A percentile compares a stretch with the other conserved stretches of the same genome.
Conservation (phyloP, 2,888 invertebrate species). For the Hemithea aestivaria region DNA sequence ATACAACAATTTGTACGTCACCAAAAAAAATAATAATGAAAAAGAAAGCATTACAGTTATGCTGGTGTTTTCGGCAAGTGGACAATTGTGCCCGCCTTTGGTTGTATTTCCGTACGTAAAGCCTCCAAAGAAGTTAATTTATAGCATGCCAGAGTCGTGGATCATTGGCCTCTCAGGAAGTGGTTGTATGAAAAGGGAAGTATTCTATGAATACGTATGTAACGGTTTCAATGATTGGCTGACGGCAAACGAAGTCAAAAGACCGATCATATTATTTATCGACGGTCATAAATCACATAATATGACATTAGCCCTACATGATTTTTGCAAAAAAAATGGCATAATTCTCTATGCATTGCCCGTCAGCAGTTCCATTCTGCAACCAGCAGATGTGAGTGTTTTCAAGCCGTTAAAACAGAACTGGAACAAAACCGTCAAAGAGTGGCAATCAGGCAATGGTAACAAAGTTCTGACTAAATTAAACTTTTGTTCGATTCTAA, state of each 20-base stretch:
- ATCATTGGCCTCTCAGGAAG: constrained; percentile 19
- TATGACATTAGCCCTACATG: constrained; percentile 31
- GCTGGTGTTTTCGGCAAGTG: constrained; percentile 25
- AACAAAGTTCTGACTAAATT: constrained; percentile 2
- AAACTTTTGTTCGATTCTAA: constrained; percentile 7
- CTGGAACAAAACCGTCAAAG: constrained; percentile 18
- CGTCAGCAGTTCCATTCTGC: constrained; percentile 31
- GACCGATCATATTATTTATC: constrained; percentile 26
- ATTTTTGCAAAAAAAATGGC: constrained; percentile 21
- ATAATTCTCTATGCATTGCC: constrained; percentile 32
- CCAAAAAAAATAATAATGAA: constrained; percentile 23
- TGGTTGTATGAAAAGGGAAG: constrained; percentile 14
- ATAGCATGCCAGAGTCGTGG: constrained; percentile 28
- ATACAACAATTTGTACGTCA: constrained; percentile 27
- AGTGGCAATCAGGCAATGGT: not conserved
- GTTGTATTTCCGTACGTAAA: constrained; percentile 31
- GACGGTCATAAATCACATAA: constrained; percentile 32
- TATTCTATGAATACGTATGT: constrained; percentile 31
- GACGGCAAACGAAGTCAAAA: constrained; percentile 17
- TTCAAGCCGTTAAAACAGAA: constrained; percentile 24
- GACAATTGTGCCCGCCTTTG: constrained; percentile 27
- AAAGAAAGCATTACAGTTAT: constrained; percentile 33
- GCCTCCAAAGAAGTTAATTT: constrained; percentile 19
- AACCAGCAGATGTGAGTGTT: constrained; percentile 32
- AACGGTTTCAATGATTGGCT: constrained; percentile 31